Percentiles rank a stretch among this genome's conserved stretches.
Evolutionary conservation across 2,113 vertebrate species (phyloP).

Genomic region (Phyllopteryx taeniolatus): DNA sequence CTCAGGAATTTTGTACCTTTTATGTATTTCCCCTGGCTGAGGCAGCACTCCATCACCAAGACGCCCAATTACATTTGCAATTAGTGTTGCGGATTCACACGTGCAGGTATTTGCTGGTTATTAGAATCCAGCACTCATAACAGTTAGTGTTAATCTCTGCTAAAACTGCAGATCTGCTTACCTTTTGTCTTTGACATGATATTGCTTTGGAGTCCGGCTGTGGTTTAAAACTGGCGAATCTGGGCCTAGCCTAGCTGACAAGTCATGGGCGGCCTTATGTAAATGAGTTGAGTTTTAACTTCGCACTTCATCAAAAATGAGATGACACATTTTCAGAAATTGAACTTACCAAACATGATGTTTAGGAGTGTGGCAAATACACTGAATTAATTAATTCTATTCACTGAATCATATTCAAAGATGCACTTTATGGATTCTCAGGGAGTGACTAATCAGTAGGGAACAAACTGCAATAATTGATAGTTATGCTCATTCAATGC

Average conservation of each 20-base stretch:
- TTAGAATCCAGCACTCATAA: neutral
- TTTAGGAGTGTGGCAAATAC: neutral
- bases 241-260: neutral
- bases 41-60: neutral
- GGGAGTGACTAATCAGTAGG: neutral
- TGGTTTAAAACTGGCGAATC: neutral
- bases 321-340: neutral
- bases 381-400: neutral
- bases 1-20: too few species aligned
- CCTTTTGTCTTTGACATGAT: too few species aligned
- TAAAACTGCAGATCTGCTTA: too few species aligned
- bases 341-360: neutral
- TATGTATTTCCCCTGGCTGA: neutral
- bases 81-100: neutral
- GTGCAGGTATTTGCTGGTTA: neutral
- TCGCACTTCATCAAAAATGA: neutral
- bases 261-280: too few species aligned
- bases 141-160: too few species aligned
- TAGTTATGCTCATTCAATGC: neutral
- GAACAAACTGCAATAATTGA: neutral
- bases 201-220: neutral
- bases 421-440: slow-evolving; percentile 5
- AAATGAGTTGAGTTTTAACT: too few species aligned
- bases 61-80: too few species aligned
- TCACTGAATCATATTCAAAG: neutral